Evolutionary conservation across 1,140 invertebrate species (phyloP).

Genomic region (Drosophila athabasca): DNA sequence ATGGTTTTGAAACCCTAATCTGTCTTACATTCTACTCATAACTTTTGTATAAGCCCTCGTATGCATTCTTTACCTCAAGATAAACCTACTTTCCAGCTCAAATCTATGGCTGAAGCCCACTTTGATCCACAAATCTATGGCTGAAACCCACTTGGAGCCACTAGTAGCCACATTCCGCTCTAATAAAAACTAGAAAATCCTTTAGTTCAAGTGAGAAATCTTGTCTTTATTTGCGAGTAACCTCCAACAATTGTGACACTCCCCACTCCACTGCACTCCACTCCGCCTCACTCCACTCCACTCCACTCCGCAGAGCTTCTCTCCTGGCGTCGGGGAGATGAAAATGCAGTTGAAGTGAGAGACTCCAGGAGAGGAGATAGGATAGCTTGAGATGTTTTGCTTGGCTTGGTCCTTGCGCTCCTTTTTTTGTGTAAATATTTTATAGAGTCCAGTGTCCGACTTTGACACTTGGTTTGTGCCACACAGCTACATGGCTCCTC

Average conservation of each 20-base stretch:
- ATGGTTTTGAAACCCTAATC: too few species aligned
- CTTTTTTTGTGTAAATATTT: conserved; percentile 53
- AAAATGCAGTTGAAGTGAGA: conserved; percentile 13
- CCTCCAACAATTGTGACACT: conserved; percentile 51
- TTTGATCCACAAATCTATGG: background rate
- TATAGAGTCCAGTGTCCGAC: conserved; percentile 40
- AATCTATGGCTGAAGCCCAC: background rate
- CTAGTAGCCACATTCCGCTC: background rate
- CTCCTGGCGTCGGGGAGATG: background rate
- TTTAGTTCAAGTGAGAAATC: conserved; percentile 34
- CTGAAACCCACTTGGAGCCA: background rate
- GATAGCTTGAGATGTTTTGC: conserved; percentile 27
- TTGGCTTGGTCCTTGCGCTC: conserved; percentile 25
- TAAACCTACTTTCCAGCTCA: too few species aligned
- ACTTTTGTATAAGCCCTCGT: too few species aligned
- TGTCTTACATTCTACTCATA: too few species aligned
- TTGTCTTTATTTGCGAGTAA: conserved; percentile 17
- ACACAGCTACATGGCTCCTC: background rate
- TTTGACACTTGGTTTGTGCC: conserved; percentile 30
- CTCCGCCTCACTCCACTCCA: conserved; percentile 3
- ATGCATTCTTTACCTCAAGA: background rate
- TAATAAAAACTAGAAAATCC: conserved; percentile 2
- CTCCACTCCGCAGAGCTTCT: background rate
- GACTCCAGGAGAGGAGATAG: conserved; percentile 19
- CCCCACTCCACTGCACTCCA: conserved; percentile 35